These are phyloP conservation scores for Ageneiosus marmoratus DNA, from an alignment of 2,113 vertebrate genomes.

Conservation along the genomic window DNA sequence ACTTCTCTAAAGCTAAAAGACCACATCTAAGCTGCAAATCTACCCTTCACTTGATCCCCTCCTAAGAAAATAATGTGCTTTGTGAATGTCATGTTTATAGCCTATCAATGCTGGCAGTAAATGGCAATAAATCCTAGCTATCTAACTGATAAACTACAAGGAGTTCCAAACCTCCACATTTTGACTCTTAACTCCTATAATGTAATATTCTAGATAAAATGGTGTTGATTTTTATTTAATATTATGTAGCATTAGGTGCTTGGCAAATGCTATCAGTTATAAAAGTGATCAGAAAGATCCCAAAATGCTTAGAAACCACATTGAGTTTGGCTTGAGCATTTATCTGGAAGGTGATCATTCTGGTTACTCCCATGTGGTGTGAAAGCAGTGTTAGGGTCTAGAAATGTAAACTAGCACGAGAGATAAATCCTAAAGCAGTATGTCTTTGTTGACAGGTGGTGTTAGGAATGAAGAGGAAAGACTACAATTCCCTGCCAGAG, in stretches of 20 bases:
- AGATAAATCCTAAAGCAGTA: background rate
- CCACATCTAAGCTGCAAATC: too few relatives aligned
- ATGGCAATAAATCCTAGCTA: too few relatives aligned
- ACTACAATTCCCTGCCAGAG: slow-evolving; percentile 67
- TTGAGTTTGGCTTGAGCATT: background rate
- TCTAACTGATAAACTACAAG: too few relatives aligned
- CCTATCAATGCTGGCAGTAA: too few relatives aligned
- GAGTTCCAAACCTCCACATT: background rate
- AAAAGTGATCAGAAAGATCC: background rate
- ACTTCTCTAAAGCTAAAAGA: too few relatives aligned
- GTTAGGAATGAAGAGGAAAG: slow-evolving; percentile 71
- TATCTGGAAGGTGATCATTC: background rate
- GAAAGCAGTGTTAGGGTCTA: background rate
- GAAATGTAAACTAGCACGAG: background rate
- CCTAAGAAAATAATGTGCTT: too few relatives aligned
- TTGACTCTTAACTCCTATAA: background rate
- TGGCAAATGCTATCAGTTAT: background rate
- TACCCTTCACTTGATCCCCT: too few relatives aligned
- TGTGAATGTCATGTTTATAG: too few relatives aligned
- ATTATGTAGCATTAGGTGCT: background rate
- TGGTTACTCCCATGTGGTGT: background rate
- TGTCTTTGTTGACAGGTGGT: slow-evolving; percentile 64
- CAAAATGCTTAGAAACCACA: background rate
- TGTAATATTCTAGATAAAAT: background rate
- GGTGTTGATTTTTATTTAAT: background rate